phyloP scores from a whole-genome alignment of 2,113 vertebrate species.

The Xiphophorus couchianus region DNA sequence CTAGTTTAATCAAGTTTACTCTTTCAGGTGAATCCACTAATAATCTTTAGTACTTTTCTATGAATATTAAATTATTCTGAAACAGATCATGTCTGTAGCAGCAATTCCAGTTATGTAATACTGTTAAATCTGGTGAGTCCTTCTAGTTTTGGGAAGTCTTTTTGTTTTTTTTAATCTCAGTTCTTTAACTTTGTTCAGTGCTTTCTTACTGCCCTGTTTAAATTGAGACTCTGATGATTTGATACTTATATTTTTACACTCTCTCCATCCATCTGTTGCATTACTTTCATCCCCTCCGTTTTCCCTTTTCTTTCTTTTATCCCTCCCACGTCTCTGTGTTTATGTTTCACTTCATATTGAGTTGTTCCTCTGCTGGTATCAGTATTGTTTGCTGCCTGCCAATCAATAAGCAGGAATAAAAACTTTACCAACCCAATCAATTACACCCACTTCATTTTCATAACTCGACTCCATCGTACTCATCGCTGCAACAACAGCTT shows the following conservation, averaged over 20 bases:
- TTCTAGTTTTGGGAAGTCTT: neutral
- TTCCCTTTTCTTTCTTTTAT: neutral
- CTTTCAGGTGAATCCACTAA: neutral
- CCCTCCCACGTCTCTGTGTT: conserved; percentile 39
- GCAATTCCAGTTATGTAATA: neutral
- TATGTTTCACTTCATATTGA: conserved; percentile 56
- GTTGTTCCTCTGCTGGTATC: conserved; percentile 60
- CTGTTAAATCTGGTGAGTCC: neutral
- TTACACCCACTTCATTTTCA: conserved; percentile 87
- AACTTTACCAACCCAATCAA: conserved; percentile 82
- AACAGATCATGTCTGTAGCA: neutral
- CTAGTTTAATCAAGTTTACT: too few species aligned
- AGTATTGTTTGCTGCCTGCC: conserved; percentile 63
- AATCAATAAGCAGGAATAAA: conserved; percentile 86
- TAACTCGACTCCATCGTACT: conserved; percentile 78
- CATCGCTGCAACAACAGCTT: conserved; percentile 53
- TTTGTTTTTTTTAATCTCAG: neutral
- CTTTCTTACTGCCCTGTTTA: neutral
- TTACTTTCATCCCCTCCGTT: conserved; percentile 1
- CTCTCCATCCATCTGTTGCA: neutral
- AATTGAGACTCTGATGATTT: neutral
- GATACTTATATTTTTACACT: conserved; percentile 69
- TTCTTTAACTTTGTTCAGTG: neutral
- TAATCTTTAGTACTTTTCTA: neutral
- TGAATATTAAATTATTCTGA: neutral